phyloP scores from a whole-genome alignment of 2,113 vertebrate genomes.

The Dinomys branickii region DNA sequence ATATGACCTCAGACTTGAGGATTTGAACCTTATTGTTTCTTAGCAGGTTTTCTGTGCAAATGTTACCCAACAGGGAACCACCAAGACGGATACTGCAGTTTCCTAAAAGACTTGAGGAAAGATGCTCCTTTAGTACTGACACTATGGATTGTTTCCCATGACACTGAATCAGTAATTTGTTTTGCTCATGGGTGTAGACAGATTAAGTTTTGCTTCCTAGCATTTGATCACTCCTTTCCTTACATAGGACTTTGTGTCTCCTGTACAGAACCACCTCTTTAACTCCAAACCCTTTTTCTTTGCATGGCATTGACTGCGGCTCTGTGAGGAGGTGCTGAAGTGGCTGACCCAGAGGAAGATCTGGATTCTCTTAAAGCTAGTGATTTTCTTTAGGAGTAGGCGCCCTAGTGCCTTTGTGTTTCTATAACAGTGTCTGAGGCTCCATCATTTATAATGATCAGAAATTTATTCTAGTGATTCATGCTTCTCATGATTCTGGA shows the following conservation, averaged over 20 bases:
- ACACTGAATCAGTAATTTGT: neutral
- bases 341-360: neutral
- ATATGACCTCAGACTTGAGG: conserved; percentile 52
- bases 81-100: conserved; percentile 48
- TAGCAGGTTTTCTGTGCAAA: conserved; percentile 64
- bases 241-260: neutral
- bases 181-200: neutral
- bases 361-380: neutral
- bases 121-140: too few relatives aligned
- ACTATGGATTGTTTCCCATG: neutral
- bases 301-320: neutral
- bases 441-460: neutral
- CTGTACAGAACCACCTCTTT: neutral
- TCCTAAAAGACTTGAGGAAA: conserved; percentile 16
- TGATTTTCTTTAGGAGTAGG: neutral
- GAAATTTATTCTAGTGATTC: neutral
- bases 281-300: neutral
- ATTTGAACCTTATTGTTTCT: conserved; percentile 53
- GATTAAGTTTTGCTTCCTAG: neutral
- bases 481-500: neutral
- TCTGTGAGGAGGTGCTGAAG: neutral
- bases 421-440: neutral
- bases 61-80: conserved; percentile 62
- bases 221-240: neutral
- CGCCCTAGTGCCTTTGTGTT: neutral